These are phyloP conservation scores for Seriola dumerili DNA, from an alignment of 2,113 vertebrate genomes.

Conservation along the genomic window DNA sequence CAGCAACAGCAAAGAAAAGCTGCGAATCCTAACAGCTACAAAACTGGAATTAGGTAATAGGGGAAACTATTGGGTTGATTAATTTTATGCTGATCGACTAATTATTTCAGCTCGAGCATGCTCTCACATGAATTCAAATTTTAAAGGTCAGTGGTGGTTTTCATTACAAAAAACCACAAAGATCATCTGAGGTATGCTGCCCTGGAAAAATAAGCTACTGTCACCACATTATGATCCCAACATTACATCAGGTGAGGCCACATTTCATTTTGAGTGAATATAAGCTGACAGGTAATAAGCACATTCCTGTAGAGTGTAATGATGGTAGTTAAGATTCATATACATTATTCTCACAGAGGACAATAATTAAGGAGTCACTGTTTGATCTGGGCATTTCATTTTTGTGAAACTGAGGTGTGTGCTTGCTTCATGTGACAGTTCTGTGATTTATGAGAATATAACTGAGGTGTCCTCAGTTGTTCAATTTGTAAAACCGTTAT, in stretches of 20 bases:
- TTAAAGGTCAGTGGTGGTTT: background rate
- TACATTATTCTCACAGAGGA: conserved; percentile 25
- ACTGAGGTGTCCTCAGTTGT: conserved; percentile 1
- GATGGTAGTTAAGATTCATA: conserved; percentile 13
- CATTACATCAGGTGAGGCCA: conserved; percentile 1
- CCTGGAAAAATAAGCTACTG: background rate
- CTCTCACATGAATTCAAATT: background rate
- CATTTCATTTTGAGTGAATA: conserved; percentile 27
- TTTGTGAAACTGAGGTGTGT: conserved; percentile 12
- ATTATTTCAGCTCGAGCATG: background rate
- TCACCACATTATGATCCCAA: conserved; percentile 12
- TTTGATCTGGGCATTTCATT: background rate
- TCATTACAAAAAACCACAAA: background rate
- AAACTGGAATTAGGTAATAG: background rate
- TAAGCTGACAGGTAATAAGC: conserved; percentile 6
- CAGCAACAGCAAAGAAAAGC: background rate
- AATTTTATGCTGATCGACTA: background rate
- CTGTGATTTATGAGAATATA: conserved; percentile 22
- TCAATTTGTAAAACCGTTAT: conserved; percentile 2
- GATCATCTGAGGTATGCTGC: background rate
- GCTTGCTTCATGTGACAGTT: conserved; percentile 9
- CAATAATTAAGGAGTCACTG: conserved; percentile 11
- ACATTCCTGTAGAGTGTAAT: conserved; percentile 29
- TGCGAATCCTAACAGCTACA: background rate
- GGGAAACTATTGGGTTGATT: background rate